Conservation (phyloP, 2,888 invertebrate genomes). For the Ganaspis brasiliensis region DNA sequence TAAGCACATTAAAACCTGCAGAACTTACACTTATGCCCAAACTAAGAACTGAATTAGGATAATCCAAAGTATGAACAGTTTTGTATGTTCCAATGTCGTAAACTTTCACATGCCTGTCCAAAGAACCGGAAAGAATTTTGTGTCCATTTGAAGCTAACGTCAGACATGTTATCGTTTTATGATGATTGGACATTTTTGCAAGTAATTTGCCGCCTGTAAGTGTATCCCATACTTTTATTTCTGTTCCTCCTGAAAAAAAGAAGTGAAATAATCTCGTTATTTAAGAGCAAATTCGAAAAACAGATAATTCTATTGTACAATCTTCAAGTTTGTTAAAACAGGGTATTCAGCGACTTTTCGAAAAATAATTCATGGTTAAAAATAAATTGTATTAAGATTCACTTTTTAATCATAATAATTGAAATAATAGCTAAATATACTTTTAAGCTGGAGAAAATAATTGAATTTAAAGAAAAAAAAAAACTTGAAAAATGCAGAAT, state of each 20-base stretch:
- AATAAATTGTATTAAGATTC: too few species aligned
- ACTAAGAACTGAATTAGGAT: constrained; percentile 94
- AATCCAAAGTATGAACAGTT: constrained; percentile 93
- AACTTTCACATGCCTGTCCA: constrained; percentile 96
- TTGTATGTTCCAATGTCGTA: constrained; percentile 94
- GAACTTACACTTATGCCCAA: constrained; percentile 87
- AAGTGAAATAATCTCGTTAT: constrained; percentile 8
- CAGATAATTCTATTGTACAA: too few species aligned
- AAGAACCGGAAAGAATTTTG: constrained; percentile 92
- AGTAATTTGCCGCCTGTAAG: constrained; percentile 93
- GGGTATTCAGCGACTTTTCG: too few species aligned
- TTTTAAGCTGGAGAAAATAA: too few species aligned
- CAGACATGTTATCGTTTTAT: constrained; percentile 96
- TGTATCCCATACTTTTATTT: constrained; percentile 96
- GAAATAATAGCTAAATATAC: too few species aligned
- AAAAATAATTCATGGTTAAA: too few species aligned
- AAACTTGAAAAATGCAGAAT: too few species aligned
- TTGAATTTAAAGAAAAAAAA: too few species aligned
- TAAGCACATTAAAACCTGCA: too few species aligned
- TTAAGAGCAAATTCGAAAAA: too few species aligned
- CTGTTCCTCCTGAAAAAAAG: constrained; percentile 86
- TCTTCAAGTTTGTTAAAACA: too few species aligned
- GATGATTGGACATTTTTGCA: constrained; percentile 93
- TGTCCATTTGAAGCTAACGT: constrained; percentile 91
- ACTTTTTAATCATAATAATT: too few species aligned